Evolutionary conservation across 2,888 invertebrate species (phyloP).

Genomic region (Hydrotaea cyrtoneurina): DNA sequence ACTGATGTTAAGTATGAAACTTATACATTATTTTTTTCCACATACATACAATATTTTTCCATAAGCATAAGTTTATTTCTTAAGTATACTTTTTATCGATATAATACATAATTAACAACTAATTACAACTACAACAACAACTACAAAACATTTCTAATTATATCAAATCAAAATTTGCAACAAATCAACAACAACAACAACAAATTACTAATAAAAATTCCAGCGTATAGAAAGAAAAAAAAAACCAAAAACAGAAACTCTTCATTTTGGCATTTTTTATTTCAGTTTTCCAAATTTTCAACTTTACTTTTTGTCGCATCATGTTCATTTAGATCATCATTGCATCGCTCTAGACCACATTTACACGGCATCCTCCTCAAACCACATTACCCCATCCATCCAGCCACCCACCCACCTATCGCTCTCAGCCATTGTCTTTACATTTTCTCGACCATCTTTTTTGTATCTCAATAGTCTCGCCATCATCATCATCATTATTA

Average conservation of each 20-base stretch:
- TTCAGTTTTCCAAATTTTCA: conserved; percentile 47
- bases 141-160: conserved; percentile 51
- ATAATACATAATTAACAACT: conserved; percentile 45
- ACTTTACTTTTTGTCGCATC: conserved; percentile 11
- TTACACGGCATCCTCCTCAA: conserved; percentile 17
- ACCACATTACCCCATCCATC: conserved; percentile 12
- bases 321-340: conserved; percentile 11
- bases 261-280: conserved; percentile 51
- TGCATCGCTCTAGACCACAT: conserved; percentile 13
- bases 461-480: no score
- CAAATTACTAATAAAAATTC: conserved; percentile 51
- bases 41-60: conserved; percentile 12
- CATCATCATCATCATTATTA: conserved; percentile 6
- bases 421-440: no score
- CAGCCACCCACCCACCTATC: no score
- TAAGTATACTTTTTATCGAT: conserved; percentile 66
- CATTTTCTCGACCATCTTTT: conserved; percentile 10
- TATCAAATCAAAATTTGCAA: conserved; percentile 61
- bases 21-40: conserved; percentile 12
- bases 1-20: conserved; percentile 46
- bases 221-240: conserved; percentile 26
- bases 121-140: conserved; percentile 17
- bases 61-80: conserved; percentile 70
- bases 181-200: conserved; percentile 63
- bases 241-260: conserved; percentile 20